Evolutionary conservation across 2,113 vertebrate species (phyloP).

Genomic region (Sakesphorus luctuosus): DNA sequence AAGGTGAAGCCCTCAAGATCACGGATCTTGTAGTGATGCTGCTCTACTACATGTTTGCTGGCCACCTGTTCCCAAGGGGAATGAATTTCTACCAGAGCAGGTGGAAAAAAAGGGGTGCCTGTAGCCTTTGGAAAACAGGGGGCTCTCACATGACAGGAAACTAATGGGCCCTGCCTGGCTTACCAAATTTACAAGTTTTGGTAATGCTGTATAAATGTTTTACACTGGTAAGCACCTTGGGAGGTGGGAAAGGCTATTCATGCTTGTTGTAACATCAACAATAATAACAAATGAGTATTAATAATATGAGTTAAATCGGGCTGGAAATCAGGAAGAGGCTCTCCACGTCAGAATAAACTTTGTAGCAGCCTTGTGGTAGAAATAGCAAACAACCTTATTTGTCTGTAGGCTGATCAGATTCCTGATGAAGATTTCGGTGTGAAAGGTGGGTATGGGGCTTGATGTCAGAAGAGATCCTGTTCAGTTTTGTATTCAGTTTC

Average conservation of each 20-base stretch:
- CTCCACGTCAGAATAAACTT: not conserved
- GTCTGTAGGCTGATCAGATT: not conserved
- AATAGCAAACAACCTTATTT: not conserved
- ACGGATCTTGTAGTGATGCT: not conserved
- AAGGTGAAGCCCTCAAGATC: not conserved
- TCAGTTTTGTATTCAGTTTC: not conserved
- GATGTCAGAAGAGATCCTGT: not conserved
- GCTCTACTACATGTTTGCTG: rapidly evolving
- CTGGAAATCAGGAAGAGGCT: not conserved
- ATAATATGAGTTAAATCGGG: not conserved
- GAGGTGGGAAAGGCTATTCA: not conserved
- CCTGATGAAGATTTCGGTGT: not conserved
- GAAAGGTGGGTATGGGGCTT: not conserved
- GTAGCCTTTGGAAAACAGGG: not conserved
- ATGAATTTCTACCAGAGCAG: not conserved
- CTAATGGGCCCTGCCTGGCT: not conserved
- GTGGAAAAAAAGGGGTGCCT: not conserved
- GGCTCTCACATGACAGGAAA: not conserved
- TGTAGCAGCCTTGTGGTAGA: not conserved
- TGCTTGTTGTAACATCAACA: not conserved
- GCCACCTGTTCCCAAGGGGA: not conserved
- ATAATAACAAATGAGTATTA: not conserved
- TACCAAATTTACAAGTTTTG: not conserved
- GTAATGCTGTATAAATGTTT: not conserved
- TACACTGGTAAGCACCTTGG: not conserved